Base-by-base conservation (phyloP, 2,888 invertebrate genomes). In the Orthonevra nobilis region DNA sequence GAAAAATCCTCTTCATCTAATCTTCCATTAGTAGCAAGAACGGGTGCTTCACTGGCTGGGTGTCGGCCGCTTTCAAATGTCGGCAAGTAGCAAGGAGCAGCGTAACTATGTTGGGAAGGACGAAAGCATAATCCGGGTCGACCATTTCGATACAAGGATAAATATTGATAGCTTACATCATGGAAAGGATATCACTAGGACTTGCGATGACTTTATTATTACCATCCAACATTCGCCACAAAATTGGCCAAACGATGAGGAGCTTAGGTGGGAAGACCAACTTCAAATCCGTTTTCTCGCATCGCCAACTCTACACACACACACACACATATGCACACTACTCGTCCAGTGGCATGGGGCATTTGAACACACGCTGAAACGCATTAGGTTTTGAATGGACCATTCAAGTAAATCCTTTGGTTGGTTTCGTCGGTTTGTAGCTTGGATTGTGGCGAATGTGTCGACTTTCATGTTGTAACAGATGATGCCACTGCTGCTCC, bases 111-210 rank as follows among this genome's bases (percentile, higher is more conserved):
- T n/a, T n/a, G 32, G 4, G 36, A n/a, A 52, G 14, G 34, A 20
- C 20, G 36, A n/a, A 46, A 28, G 36, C 44, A 30, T 79, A 73
- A 79, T 79, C 73, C 68, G 36, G 61, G 40, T 61, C 54, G 79
- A 68, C 66, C 68, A 30, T 73, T 73, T 72, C 79, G 73, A 79
- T 79, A 79, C 79, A 73, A 66, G 66, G 50, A 79, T 79, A 79
- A 79, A 79, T 79, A 79, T 79, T 79, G 79, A 79, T 79, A 54
- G 73, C 73, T 79, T 73, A 79, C 79, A 79, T 73, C 73, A 79
- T 61, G 61, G 79, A 79, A 73, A 61, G 66, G 79, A 79, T 79
- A 79, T 73, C 66, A 79, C 56, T 50, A 15, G 68, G 73, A 61
- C 79, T 79, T 42, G 79, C 56, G 73, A 79, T 73, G 79, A 73